phyloP scores from a whole-genome alignment of 2,888 invertebrate species.

The Hypselothyrea guttata region DNA sequence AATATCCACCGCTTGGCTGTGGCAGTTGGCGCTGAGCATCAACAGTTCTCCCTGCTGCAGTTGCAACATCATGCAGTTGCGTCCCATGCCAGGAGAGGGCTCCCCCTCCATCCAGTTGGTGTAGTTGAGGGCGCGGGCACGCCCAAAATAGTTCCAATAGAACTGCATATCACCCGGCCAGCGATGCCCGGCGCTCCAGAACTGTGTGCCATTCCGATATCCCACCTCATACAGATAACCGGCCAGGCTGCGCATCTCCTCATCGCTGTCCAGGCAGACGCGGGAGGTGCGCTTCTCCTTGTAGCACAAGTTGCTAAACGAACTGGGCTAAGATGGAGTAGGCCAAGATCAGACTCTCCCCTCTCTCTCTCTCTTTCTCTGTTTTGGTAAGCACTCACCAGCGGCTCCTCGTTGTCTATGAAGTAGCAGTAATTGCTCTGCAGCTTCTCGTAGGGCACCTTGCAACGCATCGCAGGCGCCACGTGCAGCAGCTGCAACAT shows the following conservation, averaged over 20 bases:
- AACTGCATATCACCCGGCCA: conserved; percentile 63
- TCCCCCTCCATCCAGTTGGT: conserved; percentile 61
- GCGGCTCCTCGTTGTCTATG: conserved; percentile 39
- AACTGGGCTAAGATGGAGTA: conserved; percentile 45
- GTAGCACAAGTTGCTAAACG: conserved; percentile 63
- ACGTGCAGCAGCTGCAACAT: conserved; percentile 1
- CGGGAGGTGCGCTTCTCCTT: conserved; percentile 66
- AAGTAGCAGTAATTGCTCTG: conserved; percentile 58
- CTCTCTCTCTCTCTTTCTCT: too few species aligned
- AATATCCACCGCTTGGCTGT: conserved; percentile 54
- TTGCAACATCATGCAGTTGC: conserved; percentile 58
- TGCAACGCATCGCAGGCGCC: conserved; percentile 41
- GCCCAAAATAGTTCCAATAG: conserved; percentile 70
- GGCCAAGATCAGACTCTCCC: too few species aligned
- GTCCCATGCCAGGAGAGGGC: conserved; percentile 54
- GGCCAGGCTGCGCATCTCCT: conserved; percentile 63
- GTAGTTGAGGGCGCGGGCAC: conserved; percentile 55
- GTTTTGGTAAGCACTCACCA: conserved; percentile 56
- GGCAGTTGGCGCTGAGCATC: conserved; percentile 62
- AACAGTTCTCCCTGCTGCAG: conserved; percentile 44
- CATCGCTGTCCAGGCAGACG: conserved; percentile 59
- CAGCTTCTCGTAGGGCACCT: conserved; percentile 59
- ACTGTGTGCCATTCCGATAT: conserved; percentile 52
- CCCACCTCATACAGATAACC: conserved; percentile 50
- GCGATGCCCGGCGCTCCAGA: conserved; percentile 71